Percentiles rank a stretch among this genome's conserved stretches.
Evolutionary conservation across 2,888 invertebrate species (phyloP).

Genomic region (Rhagonycha fulva): DNA sequence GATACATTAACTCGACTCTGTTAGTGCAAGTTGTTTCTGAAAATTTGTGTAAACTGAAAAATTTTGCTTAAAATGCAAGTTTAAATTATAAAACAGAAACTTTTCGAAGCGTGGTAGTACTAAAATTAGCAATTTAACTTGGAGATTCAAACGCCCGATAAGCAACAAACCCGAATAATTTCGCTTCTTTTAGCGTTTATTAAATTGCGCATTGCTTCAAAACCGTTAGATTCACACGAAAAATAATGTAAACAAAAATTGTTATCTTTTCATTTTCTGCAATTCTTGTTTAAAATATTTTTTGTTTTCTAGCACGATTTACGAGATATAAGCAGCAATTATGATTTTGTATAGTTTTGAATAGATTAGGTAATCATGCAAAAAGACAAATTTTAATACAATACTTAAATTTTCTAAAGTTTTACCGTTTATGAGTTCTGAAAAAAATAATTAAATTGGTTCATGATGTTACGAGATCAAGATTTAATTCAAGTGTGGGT

Average conservation of each 20-base stretch:
- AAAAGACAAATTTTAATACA: too few relatives aligned
- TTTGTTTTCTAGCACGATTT: too few relatives aligned
- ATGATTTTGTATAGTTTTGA: too few relatives aligned
- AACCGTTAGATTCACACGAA: background rate
- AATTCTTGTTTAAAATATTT: too few relatives aligned
- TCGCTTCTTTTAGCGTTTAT: too few relatives aligned
- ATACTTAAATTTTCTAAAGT: background rate
- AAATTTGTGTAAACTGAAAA: background rate
- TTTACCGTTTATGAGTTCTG: background rate
- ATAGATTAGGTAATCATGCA: too few relatives aligned
- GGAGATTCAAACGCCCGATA: background rate
- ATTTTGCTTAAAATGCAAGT: background rate
- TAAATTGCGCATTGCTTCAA: background rate
- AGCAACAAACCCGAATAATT: background rate
- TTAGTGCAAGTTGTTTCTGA: background rate
- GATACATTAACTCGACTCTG: background rate
- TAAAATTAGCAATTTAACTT: background rate
- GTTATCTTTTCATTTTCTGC: too few relatives aligned
- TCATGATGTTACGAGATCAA: too few relatives aligned
- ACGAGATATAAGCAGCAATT: too few relatives aligned
- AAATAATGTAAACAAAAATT: background rate
- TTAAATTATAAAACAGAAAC: background rate
- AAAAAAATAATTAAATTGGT: too few relatives aligned
- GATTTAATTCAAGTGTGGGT: too few relatives aligned
- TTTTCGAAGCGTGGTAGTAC: background rate